Base-by-base conservation (phyloP, 2,888 invertebrate genomes). In the Marasmarcha lunaedactyla region DNA sequence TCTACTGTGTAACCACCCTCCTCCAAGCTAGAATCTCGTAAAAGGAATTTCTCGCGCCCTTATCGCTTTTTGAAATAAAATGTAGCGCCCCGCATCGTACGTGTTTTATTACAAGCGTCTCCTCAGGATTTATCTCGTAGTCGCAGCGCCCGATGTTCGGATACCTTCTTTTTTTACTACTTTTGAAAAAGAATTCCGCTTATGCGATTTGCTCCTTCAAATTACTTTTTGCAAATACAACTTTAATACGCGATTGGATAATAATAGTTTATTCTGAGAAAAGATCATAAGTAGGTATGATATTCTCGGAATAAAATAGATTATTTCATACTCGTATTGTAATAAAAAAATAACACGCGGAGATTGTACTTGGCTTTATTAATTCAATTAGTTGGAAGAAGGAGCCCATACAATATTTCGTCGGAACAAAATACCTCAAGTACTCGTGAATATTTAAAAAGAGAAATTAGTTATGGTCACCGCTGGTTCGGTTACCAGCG, bases 21-120 rank as follows among this genome's bases (percentile, higher is more conserved):
- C 64, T 52, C 20, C 20, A 5, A 20, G 20, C 66, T 66, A 64
- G 71, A 69, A 71, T 71, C 72, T 71, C 74, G 79, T 79, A 76
- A 78, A 81, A 74, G 71, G 72, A 79, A 77, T 78, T 76, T 77
- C 77, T 73, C 69, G 70, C 69, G 70, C 73, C 71, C 79, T 79
- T 81, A 83, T 81, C 79, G 77, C 78, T 72, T 77, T 72, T 71
- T 67, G 74, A 79, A 83, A 83, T 83, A 81, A 81, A 79, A 81
- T 77, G 79, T 77, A 76, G 71, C 74, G 70, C 64, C 7, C 57
- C 58, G 47, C 63, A 63, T 66, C 71, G 74, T 72, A 76, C 78
- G 79, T 79, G 78, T 79, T 81, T 79, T 79, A 81, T 81, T 81
- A 78, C 72, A 60, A 59, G 62, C 63, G 69, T 71, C 72, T 71